phyloP scores from a whole-genome alignment of 53 echinoderm and acorn worm genomes.

The Paracentrotus lividus region DNA sequence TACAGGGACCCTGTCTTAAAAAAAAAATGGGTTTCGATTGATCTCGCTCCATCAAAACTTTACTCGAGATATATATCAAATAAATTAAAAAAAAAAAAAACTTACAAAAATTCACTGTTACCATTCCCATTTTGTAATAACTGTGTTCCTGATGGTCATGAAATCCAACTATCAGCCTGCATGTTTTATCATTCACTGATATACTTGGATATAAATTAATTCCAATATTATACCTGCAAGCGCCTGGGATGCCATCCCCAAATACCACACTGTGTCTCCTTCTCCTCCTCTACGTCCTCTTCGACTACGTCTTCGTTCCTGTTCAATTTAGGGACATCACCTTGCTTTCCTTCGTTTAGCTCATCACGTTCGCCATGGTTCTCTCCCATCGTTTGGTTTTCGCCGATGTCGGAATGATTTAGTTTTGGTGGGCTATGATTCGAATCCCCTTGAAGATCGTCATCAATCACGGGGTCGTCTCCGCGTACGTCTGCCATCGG shows the following conservation, averaged over 20 bases:
- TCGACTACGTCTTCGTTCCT: conserved; percentile 10
- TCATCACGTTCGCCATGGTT: neutral
- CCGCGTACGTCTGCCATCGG: neutral
- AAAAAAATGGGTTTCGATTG: too few species aligned
- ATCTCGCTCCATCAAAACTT: too few species aligned
- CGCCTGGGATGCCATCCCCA: conserved; percentile 52
- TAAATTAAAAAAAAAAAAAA: too few species aligned
- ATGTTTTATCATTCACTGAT: too few species aligned
- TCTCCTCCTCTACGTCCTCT: conserved; percentile 1
- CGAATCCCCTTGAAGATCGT: neutral
- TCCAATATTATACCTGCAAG: conserved; percentile 47
- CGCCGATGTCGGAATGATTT: neutral
- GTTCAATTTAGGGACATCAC: neutral
- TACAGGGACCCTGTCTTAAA: too few species aligned
- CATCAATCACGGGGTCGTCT: neutral
- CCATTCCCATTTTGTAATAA: too few species aligned
- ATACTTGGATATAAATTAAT: too few species aligned
- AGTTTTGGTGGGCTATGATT: neutral
- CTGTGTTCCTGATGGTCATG: too few species aligned
- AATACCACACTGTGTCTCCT: conserved; percentile 31
- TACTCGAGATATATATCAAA: too few species aligned
- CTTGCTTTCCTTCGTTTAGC: neutral
- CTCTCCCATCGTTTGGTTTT: conserved; percentile 2
- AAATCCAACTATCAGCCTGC: too few species aligned
- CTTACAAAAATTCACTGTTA: too few species aligned